phyloP scores from a whole-genome alignment of 2,113 vertebrate species.

The Tachysurus fulvidraco region DNA sequence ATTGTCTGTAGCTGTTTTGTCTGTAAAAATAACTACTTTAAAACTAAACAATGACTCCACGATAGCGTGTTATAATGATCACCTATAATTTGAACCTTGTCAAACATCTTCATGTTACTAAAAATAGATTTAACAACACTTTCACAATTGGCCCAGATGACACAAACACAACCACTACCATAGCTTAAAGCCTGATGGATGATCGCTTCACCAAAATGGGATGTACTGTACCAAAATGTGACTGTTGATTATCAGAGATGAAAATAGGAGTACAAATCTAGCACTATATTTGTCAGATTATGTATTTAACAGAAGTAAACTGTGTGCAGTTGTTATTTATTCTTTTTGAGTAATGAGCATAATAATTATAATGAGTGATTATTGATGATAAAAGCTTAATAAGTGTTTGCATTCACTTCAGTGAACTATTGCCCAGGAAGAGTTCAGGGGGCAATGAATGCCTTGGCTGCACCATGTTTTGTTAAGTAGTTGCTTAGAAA shows the following conservation, averaged over 20 bases:
- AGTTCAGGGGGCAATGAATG: constrained; percentile 16
- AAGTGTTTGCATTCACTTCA: constrained; percentile 48
- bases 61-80: neutral
- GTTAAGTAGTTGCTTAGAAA: constrained; percentile 66
- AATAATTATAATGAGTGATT: constrained; percentile 37
- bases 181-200: too few relatives aligned
- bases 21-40: neutral
- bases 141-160: neutral
- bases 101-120: neutral
- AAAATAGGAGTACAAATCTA: neutral
- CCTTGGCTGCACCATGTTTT: constrained; percentile 43
- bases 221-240: neutral
- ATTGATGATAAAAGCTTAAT: constrained; percentile 39
- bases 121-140: neutral
- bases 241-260: neutral
- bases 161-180: neutral
- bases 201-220: neutral
- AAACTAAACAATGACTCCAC: neutral
- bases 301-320: constrained; percentile 9
- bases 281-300: neutral
- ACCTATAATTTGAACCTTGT: neutral
- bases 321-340: constrained; percentile 13
- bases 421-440: constrained; percentile 40
- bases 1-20: neutral
- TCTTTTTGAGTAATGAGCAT: constrained; percentile 30